Evolutionary conservation across 2,797 vertebrate genomes (phyloP), one percentile per base, ranked within the genome.

Genomic region (Acestrorhynchus altus): DNA sequence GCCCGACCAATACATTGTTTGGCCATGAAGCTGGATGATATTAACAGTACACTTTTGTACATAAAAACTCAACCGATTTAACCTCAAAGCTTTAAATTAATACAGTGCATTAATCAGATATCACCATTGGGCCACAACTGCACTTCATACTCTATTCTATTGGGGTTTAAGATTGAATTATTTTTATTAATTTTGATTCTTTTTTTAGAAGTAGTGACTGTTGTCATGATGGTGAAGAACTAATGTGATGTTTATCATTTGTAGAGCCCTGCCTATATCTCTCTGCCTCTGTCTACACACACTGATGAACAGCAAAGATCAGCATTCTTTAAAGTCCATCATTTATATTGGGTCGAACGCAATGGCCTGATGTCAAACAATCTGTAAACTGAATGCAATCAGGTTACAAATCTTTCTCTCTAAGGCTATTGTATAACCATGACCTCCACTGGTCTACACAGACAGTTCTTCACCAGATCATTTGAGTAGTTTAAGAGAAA

Each of bases 351-450:
- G 61, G 64, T 52, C 26, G 57, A 20, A n/a, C 66, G 20, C 9
- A 46, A 39, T 66, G 54, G 47, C 40, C 28, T 69, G 57, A 78
- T 76, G 72, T 63, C 52, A 71, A 74, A 78, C 69, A 66, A 84
- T 81, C 77, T 79, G 40, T 63, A 80, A 83, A 83, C 76, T 79
- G 76, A 61, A 65, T 46, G 66, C 63, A 78, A 84, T 66, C 73
- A 77, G 72, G 35, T 66, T 78, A 64, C 64, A 79, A 75, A 81
- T 73, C 64, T 49, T 74, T 64, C 57, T 72, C 67, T 13, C 18
- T 49, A 63, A 24, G 74, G 46, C 40, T 56, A 57, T 75, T 72
- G 60, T 76, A 39, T 74, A 76, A 80, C 77, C 73, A 81, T 80
- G 76, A 78, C 47, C 67, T n/a, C 16, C 16, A 20, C 65, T 78